A percentile compares a stretch with the other conserved stretches of the same genome.
Conservation (phyloP, 1,140 invertebrate species). For the Bombus balteatus region DNA sequence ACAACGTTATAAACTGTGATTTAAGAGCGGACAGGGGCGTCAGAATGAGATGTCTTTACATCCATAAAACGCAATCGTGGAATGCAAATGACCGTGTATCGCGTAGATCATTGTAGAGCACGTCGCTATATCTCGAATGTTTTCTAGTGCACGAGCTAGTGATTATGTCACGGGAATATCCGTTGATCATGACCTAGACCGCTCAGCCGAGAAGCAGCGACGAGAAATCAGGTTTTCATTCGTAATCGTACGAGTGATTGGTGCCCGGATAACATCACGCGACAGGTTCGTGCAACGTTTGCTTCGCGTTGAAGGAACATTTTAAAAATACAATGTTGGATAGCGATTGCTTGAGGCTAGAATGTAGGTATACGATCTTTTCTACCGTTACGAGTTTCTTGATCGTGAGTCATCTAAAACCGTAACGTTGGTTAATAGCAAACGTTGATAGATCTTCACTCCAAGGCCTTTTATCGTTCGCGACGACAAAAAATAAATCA, state of each 20-base stretch:
- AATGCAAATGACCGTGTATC: conserved; percentile 7
- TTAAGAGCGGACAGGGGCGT: neutral
- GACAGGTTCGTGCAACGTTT: neutral
- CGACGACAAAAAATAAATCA: conserved; percentile 25
- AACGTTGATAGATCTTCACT: neutral
- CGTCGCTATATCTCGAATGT: neutral
- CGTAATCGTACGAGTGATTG: neutral
- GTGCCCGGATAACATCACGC: neutral
- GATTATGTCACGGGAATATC: neutral
- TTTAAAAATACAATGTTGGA: neutral
- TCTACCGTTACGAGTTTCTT: conserved; percentile 10
- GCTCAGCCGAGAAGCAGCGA: neutral
- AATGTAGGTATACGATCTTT: neutral
- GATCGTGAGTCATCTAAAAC: conserved; percentile 43
- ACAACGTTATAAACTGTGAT: neutral
- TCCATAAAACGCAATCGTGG: neutral
- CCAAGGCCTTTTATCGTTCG: neutral
- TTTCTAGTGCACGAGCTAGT: neutral
- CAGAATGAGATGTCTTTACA: neutral
- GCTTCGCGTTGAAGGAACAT: neutral
- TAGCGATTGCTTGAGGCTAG: neutral
- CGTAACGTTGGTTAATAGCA: conserved; percentile 29
- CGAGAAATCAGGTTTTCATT: conserved; percentile 1
- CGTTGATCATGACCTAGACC: neutral
- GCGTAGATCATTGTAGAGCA: neutral